Evolutionary conservation across 2,888 invertebrate genomes (phyloP), one percentile per base, ranked within the genome.

Genomic region (Azorinus chamasolen): DNA sequence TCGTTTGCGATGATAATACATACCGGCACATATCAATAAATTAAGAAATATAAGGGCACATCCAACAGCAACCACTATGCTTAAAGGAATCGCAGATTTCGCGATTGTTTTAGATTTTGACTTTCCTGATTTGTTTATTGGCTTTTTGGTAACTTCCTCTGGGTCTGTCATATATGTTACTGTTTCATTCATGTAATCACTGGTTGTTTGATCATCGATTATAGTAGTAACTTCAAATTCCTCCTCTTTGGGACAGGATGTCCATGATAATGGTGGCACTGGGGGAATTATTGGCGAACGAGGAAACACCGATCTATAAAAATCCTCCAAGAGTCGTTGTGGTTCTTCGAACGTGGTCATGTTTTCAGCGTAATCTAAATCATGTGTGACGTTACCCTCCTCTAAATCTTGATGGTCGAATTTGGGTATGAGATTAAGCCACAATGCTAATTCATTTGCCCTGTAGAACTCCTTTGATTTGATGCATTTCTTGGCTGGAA

Each of bases 381-480:
- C 95, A 92, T 98, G 98, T 93, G 18, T 59, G 5, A 97, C 97
- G 0, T 96, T 96, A 87, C 95, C 94, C 77, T 96, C 95, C 87
- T 96, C 96, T 0, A 96, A 95, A 90, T 97, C 97, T 0, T 96
- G 96, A 83, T 96, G 95, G 93, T 97, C 94, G 84, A 96, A 95
- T 91, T 98, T 98, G 39, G 98, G 98, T 71, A 99, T 97, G 59
- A 98, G 94, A 91, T 98, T 97, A 70, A 98, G 93, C 99, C 99
- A 99, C 93, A 98, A 97, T 0, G 98, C 98, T 63, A 98, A 94
- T 82, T 98, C 97, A 93, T 98, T 97, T 1, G 98, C 98, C 82
- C 98, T 95, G 94, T 98, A 98, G 94, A 98, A 98, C 88, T 97
- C 97, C 93, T 97, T 97, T 83, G 97, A 94, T 92, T 97, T 97